Evolutionary conservation across 2,888 invertebrate species (phyloP), one percentile per base, ranked within the genome.

Genomic region (Brenthis hecate): DNA sequence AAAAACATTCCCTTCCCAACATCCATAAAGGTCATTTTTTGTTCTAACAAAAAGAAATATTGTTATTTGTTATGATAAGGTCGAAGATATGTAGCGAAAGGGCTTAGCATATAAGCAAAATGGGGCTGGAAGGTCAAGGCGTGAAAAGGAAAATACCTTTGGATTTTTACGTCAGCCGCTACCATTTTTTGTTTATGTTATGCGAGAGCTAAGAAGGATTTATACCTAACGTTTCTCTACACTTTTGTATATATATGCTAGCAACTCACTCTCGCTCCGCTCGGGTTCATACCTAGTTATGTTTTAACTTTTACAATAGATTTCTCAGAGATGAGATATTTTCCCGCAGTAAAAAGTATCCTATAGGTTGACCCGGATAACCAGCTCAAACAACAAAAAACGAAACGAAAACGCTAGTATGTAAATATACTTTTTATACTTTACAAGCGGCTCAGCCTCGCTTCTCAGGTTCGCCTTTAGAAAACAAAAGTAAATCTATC

Each of bases 101-200:
- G 63, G 63, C 63, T 68, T 66, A 66, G 66, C 68, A 51, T 68
- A 71, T 63, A 71, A 66, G 65, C 71, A 71, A 66, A 71, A 69
- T 66, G 68, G 68, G 64, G 63, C 63, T 61, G 67, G 56, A 63
- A 66, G 71, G 68, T 71, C 71, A 68, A 62, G 63, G 68, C 66
- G 62, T 66, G 61, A 71, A 68, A 66, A 63, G 63, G 65, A 66
- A 71, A 66, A 71, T 66, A 64, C 66, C 66, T 63, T 55, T 32
- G 58, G 63, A 68, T 66, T 65, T 55, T 66, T 55, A 60, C 64
- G 68, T 68, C 63, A 64, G 61, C 54, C 48, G 36, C 48, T 55
- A 62, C 50, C 57, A 66, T 66, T 66, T 68, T 62, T 71, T 68
- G 62, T 65, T 43, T 48, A 57, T 68, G 68, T 32, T 53, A 56